Conservation (phyloP, 2,888 invertebrate genomes). For the Dexiosoma caninum region DNA sequence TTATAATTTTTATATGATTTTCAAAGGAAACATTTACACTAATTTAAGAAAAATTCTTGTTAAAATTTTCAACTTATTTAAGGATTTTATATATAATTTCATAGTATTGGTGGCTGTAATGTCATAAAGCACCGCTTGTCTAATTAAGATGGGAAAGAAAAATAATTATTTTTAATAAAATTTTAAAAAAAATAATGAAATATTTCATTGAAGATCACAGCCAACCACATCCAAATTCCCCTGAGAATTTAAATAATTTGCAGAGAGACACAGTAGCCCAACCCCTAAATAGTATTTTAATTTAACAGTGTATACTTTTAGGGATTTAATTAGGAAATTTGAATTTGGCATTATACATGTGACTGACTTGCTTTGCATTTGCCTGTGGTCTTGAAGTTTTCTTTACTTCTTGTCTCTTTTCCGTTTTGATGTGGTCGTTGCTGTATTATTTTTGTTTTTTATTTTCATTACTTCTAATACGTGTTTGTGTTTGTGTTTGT, state of each 20-base stretch:
- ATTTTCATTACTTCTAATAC: neutral
- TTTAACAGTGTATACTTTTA: slow-evolving; percentile 1
- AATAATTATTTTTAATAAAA: neutral
- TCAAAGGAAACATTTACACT: neutral
- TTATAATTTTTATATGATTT: neutral
- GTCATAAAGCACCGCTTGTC: too few relatives aligned
- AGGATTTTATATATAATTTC: too few relatives aligned
- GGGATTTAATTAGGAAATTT: slow-evolving; percentile 17
- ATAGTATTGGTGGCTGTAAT: too few relatives aligned
- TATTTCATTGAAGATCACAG: neutral
- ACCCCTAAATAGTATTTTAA: neutral
- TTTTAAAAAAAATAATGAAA: neutral
- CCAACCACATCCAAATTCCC: too few relatives aligned
- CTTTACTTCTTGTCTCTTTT: slow-evolving; percentile 5
- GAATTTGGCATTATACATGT: slow-evolving; percentile 9
- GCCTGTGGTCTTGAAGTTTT: neutral
- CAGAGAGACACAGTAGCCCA: neutral
- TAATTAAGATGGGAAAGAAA: too few relatives aligned
- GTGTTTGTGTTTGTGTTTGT: neutral
- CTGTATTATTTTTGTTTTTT: slow-evolving; percentile 5
- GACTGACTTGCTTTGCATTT: slow-evolving; percentile 30
- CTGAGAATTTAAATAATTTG: neutral
- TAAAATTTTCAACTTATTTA: too few relatives aligned
- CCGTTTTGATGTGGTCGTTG: slow-evolving; percentile 23
- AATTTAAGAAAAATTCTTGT: neutral